phyloP scores from a whole-genome alignment of 2,888 invertebrate genomes.

The Heliconius charithonia region DNA sequence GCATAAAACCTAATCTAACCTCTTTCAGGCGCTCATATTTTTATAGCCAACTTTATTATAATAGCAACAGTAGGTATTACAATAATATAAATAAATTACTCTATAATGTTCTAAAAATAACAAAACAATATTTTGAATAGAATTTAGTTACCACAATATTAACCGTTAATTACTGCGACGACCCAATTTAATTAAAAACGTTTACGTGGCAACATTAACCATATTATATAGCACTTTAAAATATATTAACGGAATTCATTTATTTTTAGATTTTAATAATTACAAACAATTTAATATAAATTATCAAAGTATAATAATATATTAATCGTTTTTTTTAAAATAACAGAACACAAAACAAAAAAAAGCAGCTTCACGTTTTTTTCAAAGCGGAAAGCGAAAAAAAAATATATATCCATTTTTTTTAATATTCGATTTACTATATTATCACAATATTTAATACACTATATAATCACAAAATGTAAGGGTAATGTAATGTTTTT shows the following conservation, averaged over 20 bases:
- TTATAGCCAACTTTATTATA: neutral
- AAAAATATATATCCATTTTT: no score
- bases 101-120: constrained; percentile 1
- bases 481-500: no score
- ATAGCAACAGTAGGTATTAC: neutral
- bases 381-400: neutral
- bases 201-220: constrained; percentile 10
- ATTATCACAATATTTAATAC: no score
- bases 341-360: neutral
- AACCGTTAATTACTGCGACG: constrained; percentile 4
- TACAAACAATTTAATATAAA: neutral
- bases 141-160: constrained; percentile 8
- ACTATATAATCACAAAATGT: no score
- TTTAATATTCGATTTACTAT: no score
- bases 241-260: neutral
- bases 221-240: neutral
- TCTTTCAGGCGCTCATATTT: neutral
- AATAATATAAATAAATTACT: neutral
- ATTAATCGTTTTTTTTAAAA: neutral
- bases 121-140: neutral
- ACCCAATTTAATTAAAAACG: constrained; percentile 15
- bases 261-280: constrained; percentile 13
- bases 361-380: neutral
- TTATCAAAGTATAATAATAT: neutral
- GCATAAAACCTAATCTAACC: neutral